Percentiles rank a stretch among this genome's conserved stretches.
Evolutionary conservation across 2,113 vertebrate genomes (phyloP).

Genomic region (Paralichthys olivaceus): DNA sequence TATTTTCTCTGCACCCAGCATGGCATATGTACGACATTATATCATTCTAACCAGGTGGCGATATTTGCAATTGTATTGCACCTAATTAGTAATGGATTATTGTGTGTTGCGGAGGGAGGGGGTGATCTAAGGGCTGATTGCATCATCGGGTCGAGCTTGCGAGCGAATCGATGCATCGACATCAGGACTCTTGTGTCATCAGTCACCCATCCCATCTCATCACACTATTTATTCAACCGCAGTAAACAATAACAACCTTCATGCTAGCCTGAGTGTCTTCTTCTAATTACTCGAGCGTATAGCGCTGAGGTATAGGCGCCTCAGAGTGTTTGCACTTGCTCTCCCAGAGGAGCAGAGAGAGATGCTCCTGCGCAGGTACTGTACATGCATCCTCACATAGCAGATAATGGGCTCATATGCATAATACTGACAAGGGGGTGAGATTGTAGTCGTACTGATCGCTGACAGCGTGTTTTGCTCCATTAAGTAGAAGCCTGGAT

Average conservation of each 20-base stretch:
- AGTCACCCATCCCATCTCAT: conserved; percentile 72
- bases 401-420: conserved; percentile 79
- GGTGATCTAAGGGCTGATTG: conserved; percentile 45
- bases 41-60: conserved; percentile 3
- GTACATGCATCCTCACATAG: conserved; percentile 55
- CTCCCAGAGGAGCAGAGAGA: conserved; percentile 15
- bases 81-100: conserved; percentile 58
- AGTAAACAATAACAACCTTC: conserved; percentile 74
- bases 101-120: conserved; percentile 11
- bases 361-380: conserved; percentile 29
- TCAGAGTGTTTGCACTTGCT: conserved; percentile 13
- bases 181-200: conserved; percentile 50
- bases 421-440: conserved; percentile 72
- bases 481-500: conserved; percentile 54
- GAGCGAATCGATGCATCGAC: conserved; percentile 71
- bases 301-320: conserved; percentile 38
- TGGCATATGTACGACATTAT: background rate
- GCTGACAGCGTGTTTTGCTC: conserved; percentile 63
- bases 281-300: conserved; percentile 59
- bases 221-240: conserved; percentile 71
- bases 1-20: conserved; percentile 19
- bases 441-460: conserved; percentile 56
- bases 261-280: conserved; percentile 45
- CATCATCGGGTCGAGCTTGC: conserved; percentile 50
- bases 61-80: conserved; percentile 47